Percentiles rank a stretch among this genome's conserved stretches.
Conservation (phyloP, 2,113 vertebrate genomes). For the Misgurnus mizolepis region DNA sequence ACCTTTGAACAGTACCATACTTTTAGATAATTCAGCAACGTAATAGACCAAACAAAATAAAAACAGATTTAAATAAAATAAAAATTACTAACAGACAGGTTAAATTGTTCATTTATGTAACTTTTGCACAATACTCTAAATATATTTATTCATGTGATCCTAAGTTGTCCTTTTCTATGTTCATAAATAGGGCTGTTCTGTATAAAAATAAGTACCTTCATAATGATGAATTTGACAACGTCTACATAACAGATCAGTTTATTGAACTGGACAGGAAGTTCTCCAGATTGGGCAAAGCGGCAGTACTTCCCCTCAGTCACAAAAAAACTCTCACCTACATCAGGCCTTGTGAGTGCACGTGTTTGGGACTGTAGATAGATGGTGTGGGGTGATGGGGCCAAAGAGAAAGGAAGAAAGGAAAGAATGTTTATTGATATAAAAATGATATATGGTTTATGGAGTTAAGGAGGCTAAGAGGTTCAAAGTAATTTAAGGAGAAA, state of each 20-base stretch:
- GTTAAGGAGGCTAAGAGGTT: neutral
- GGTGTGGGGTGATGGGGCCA: neutral
- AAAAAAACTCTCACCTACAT: constrained; percentile 77
- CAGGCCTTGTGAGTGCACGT: constrained; percentile 73
- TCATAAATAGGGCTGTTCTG: constrained; percentile 71
- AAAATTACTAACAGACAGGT: too few species aligned
- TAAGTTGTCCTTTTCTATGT: constrained; percentile 6
- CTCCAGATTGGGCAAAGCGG: constrained; percentile 62
- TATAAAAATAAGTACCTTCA: constrained; percentile 80
- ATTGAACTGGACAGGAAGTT: constrained; percentile 71
- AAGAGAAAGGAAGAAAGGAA: constrained; percentile 6
- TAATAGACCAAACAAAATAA: too few species aligned
- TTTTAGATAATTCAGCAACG: too few species aligned
- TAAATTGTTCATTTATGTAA: too few species aligned
- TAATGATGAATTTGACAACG: constrained; percentile 79
- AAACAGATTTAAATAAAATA: too few species aligned
- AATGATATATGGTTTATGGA: neutral
- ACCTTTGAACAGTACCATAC: too few species aligned
- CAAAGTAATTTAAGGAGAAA: neutral
- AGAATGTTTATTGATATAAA: constrained; percentile 9
- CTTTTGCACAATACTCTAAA: too few species aligned
- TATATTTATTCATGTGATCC: too few species aligned
- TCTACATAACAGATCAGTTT: constrained; percentile 82
- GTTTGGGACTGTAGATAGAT: neutral
- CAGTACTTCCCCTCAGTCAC: constrained; percentile 77